Base-by-base conservation (phyloP, 2,797 vertebrate genomes). In the Lepus townsendii region DNA sequence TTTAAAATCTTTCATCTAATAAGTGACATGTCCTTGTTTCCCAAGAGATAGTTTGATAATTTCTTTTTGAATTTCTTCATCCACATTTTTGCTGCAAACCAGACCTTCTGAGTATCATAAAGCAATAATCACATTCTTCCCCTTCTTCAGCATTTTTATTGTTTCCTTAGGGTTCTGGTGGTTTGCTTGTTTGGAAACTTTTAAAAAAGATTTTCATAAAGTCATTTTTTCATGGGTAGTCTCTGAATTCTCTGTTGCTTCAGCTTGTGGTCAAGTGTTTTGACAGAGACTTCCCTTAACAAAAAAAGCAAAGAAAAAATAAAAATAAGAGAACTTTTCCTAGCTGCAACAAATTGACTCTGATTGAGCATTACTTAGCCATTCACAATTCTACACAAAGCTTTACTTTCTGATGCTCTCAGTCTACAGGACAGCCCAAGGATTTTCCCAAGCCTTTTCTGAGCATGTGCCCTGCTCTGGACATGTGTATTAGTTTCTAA, bases 261-360 rank as follows among this genome's bases (percentile, higher is more conserved):
- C 84, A 83, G 19, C 19, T 62, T 52, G 13, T 65, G 20, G 10
- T 80, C 54, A 76, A 3, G 22, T 38, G 2, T 76, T 89, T 77
- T 92, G 32, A 78, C 10, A 96, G 8, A 86, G 13, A 92, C 83
- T 93, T 88, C 9, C 17, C 73, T 83, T 16, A 62, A 16, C 52
- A 87, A 42, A 16, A 72, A 30, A 69, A 22, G 66, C 60, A 75
- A 38, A 60, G 38, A 3, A 77, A 77, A 54, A 30, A 24, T 42
- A 83, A 90, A 30, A 42, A 47, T 47, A 47, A 47, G 42, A 13
- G 77, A 30, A 2, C 2, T 24, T 82, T 30, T 79, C 75, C 38
- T 68, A 72, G 68, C 54, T 2, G 52, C 69, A 47, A n/a, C 12
- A 60, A 22, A 89, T 71, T 76, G 72, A 4, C 10, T 62, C 9